Evolutionary conservation across 2,888 invertebrate genomes (phyloP).

Genomic region (Trypoxylon attenuatum): DNA sequence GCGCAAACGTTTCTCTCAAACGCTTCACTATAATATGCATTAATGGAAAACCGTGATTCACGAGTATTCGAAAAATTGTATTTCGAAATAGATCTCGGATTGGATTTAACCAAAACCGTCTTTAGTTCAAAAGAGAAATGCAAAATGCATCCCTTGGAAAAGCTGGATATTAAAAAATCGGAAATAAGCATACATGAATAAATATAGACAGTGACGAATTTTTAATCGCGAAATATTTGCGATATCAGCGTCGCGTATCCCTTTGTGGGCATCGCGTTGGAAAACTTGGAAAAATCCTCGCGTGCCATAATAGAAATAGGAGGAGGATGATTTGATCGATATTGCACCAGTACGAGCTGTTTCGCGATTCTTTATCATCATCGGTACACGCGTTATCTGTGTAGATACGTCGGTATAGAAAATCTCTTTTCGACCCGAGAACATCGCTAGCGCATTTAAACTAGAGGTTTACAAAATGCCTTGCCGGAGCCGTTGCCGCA

Average conservation of each 20-base stretch:
- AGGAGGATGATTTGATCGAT: neutral
- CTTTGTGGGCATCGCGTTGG: no score
- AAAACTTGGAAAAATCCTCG: no score
- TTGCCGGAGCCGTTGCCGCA: no score
- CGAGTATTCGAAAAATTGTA: neutral
- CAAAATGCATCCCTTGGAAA: no score
- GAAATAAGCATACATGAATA: conserved; percentile 36
- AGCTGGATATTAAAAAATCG: no score
- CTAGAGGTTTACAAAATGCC: neutral
- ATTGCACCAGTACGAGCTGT: neutral
- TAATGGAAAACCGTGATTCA: neutral
- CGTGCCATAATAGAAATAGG: neutral
- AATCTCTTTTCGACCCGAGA: neutral
- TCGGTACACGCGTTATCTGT: neutral
- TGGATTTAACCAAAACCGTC: neutral
- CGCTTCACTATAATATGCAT: neutral
- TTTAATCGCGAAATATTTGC: no score
- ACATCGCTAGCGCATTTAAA: neutral
- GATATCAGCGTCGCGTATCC: no score
- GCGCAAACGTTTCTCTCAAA: neutral
- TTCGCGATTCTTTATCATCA: neutral
- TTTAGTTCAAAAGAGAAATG: no score
- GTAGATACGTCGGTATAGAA: neutral
- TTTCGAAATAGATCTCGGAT: neutral
- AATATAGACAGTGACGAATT: conserved; percentile 28